phyloP scores from a whole-genome alignment of 2,113 vertebrate genomes.

The Chaetorhynchus papuensis region DNA sequence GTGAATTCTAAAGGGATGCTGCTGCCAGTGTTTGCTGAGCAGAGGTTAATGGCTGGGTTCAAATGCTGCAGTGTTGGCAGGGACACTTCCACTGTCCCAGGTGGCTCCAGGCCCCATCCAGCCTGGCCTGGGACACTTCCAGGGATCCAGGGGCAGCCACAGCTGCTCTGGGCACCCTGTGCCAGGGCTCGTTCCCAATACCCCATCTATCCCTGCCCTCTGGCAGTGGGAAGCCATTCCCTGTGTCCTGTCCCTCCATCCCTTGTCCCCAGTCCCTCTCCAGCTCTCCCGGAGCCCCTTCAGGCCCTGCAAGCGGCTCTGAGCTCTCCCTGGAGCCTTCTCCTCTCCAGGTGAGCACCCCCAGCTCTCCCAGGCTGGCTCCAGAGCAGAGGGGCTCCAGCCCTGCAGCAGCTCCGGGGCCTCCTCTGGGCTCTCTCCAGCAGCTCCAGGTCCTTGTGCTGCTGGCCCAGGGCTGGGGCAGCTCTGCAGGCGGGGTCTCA shows the following conservation, averaged over 20 bases:
- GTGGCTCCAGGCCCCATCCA: not conserved
- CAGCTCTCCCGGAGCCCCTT: not conserved
- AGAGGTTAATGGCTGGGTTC: not conserved
- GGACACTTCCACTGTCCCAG: not conserved
- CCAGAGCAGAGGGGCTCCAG: not conserved
- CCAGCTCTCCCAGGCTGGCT: not conserved
- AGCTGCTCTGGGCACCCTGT: not conserved
- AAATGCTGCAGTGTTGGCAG: not conserved
- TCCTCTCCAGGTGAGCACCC: not conserved
- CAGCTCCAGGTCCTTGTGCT: not conserved
- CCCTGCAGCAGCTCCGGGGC: not conserved
- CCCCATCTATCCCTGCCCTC: not conserved
- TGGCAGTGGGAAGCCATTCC: not conserved
- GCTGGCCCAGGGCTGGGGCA: not conserved
- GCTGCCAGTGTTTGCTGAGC: not conserved
- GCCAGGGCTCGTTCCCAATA: not conserved
- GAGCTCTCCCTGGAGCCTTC: not conserved
- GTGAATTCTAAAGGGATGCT: not conserved
- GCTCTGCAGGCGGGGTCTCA: not conserved
- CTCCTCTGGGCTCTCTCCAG: not conserved
- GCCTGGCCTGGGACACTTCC: accelerated
- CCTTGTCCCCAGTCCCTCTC: not conserved
- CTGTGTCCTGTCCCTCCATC: not conserved
- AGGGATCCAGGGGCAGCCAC: not conserved
- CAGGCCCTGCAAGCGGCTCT: not conserved